Percentiles rank a stretch among this genome's conserved stretches.
phyloP scores from a whole-genome alignment of 2,113 vertebrate species.

The Vireo altiloquus region DNA sequence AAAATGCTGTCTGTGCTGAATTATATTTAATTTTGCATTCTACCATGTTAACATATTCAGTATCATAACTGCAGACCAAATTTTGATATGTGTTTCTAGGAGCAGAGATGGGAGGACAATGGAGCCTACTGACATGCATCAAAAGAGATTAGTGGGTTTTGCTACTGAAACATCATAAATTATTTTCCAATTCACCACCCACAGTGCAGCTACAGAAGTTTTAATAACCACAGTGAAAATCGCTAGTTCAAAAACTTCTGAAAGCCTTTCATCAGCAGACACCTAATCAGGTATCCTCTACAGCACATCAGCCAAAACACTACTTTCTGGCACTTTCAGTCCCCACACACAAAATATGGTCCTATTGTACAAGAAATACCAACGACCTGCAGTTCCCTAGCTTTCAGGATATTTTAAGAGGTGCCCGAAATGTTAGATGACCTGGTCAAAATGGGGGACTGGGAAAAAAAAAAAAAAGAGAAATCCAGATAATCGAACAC shows the following conservation, averaged over 20 bases:
- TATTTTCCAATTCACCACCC: not conserved
- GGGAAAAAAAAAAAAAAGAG: not conserved
- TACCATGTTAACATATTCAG: not conserved
- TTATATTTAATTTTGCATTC: conserved; percentile 48
- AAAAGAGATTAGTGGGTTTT: not conserved
- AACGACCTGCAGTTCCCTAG: not conserved
- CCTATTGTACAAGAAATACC: not conserved
- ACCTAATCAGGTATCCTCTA: not conserved
- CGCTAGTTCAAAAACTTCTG: not conserved
- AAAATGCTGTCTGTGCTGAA: conserved; percentile 69
- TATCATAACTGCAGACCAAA: not conserved
- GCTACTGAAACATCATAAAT: not conserved
- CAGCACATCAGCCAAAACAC: not conserved
- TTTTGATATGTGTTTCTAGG: not conserved
- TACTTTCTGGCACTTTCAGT: not conserved
- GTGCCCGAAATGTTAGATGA: not conserved
- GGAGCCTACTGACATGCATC: not conserved
- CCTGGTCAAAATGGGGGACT: not conserved
- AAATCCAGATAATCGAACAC: not conserved
- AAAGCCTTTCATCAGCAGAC: not conserved
- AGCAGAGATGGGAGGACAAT: not conserved
- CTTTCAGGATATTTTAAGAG: not conserved
- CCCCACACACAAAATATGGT: fast-evolving
- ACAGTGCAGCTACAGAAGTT: not conserved
- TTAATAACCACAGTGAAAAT: not conserved